Conservation (phyloP, 2,113 vertebrate genomes). For the Sigmodon hispidus region DNA sequence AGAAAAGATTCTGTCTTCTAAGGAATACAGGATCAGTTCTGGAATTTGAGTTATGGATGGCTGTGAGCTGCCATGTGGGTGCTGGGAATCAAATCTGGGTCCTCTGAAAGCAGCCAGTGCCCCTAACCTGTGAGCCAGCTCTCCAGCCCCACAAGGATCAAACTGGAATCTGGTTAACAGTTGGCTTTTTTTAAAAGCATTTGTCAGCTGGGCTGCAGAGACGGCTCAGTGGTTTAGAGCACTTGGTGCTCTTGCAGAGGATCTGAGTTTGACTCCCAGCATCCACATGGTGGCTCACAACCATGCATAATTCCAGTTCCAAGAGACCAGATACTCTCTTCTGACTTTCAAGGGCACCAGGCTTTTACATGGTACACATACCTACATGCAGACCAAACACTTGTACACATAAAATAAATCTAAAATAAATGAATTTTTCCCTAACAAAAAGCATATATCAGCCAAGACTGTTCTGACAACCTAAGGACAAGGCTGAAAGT, state of each 20-base stretch:
- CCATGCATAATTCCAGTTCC: background rate
- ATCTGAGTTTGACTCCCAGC: background rate
- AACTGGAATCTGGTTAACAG: constrained; percentile 35
- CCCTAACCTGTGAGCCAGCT: background rate
- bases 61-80: background rate
- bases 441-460: background rate
- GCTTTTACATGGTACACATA: background rate
- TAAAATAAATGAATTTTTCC: background rate
- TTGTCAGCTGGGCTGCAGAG: background rate
- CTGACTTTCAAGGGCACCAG: background rate
- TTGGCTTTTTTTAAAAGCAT: background rate
- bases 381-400: background rate
- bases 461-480: background rate
- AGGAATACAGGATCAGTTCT: background rate
- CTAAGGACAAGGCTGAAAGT: constrained; percentile 17
- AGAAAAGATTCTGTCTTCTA: background rate
- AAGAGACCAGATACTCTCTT: background rate
- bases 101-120: background rate
- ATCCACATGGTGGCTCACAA: background rate
- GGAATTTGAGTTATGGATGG: background rate
- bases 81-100: background rate
- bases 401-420: background rate
- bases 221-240: background rate
- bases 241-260: background rate
- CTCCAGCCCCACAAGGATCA: background rate